These are phyloP conservation scores for Automeris io DNA, from an alignment of 2,888 invertebrate genomes.

Conservation along the genomic window DNA sequence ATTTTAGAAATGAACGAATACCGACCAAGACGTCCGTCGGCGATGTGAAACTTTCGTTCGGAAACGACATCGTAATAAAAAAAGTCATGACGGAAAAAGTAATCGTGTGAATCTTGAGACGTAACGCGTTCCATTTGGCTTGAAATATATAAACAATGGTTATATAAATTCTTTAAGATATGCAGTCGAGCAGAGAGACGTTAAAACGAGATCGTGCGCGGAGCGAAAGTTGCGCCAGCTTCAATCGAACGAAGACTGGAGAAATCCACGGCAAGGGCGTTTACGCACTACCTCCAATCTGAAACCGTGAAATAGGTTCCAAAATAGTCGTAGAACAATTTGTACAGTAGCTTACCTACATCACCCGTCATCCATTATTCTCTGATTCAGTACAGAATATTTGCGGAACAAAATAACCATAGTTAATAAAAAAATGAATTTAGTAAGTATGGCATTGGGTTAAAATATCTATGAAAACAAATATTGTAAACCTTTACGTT, in stretches of 20 bases:
- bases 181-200: constrained; percentile 16
- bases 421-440: too few relatives aligned
- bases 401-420: too few relatives aligned
- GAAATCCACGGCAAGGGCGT: constrained; percentile 45
- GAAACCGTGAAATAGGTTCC: too few relatives aligned
- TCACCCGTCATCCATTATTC: too few relatives aligned
- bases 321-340: too few relatives aligned
- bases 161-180: constrained; percentile 2
- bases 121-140: not conserved
- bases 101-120: not conserved
- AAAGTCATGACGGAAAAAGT: not conserved
- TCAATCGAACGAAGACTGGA: constrained; percentile 60
- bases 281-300: too few relatives aligned
- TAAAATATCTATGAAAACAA: too few relatives aligned
- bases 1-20: not conserved
- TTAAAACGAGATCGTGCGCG: constrained; percentile 57
- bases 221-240: constrained; percentile 58
- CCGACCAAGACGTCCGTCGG: not conserved
- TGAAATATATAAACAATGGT: constrained; percentile 4
- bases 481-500: too few relatives aligned
- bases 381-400: too few relatives aligned
- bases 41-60: not conserved
- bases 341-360: too few relatives aligned
- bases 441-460: too few relatives aligned
- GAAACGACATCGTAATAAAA: not conserved